These are phyloP conservation scores for Ormyrus labotus DNA, from an alignment of 2,888 invertebrate species.

Conservation along the genomic window DNA sequence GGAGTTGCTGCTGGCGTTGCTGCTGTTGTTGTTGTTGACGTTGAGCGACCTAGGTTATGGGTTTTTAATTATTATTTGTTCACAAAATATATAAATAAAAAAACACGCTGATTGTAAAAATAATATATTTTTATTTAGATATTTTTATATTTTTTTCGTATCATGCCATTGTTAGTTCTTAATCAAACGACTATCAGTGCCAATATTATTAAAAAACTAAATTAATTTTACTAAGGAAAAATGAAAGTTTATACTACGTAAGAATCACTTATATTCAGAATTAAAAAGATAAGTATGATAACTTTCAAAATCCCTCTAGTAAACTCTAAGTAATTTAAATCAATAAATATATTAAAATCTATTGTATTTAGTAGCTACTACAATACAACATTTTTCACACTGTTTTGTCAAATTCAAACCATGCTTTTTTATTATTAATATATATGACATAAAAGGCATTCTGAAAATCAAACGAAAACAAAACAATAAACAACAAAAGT, in stretches of 20 bases:
- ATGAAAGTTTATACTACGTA: constrained; percentile 3
- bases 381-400: neutral
- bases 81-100: no score
- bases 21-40: constrained; percentile 81
- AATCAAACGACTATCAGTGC: constrained; percentile 52
- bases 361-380: neutral
- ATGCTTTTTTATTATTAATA: constrained; percentile 35
- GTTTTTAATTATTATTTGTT: no score
- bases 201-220: constrained; percentile 45
- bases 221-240: constrained; percentile 7
- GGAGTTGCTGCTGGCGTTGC: constrained; percentile 78
- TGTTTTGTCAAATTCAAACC: constrained; percentile 18
- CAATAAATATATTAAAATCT: no score
- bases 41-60: constrained; percentile 80
- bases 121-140: neutral
- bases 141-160: constrained; percentile 3
- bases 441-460: neutral
- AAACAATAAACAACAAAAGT: constrained; percentile 3
- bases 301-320: constrained; percentile 16
- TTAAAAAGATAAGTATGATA: neutral
- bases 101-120: no score
- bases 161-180: constrained; percentile 54
- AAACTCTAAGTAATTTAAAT: constrained; percentile 1
- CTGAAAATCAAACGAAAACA: constrained; percentile 6
- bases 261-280: no score